Percentiles rank a stretch among this genome's conserved stretches.
Conservation (phyloP, 2,888 invertebrate species). For the Eucriotettix oculatus region DNA sequence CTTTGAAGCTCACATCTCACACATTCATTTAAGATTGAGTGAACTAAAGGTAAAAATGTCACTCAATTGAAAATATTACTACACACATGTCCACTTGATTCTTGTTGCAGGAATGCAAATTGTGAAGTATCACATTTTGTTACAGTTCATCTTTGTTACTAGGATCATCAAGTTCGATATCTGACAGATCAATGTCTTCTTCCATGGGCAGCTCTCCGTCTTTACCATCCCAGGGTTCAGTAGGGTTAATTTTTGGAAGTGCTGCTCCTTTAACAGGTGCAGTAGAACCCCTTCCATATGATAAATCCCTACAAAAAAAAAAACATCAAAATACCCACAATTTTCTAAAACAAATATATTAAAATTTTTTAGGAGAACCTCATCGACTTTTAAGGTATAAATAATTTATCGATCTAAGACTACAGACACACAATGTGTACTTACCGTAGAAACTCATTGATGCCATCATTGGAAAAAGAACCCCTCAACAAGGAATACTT, state of each 20-base stretch:
- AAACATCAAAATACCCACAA: neutral
- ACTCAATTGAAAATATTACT: too few species aligned
- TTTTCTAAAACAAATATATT: neutral
- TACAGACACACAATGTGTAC: neutral
- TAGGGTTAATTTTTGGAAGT: slow-evolving; percentile 50
- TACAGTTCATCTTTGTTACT: slow-evolving; percentile 11
- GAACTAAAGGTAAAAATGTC: too few species aligned
- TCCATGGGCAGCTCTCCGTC: slow-evolving; percentile 73
- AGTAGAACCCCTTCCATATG: slow-evolving; percentile 84
- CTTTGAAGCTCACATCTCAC: too few species aligned
- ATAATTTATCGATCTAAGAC: neutral
- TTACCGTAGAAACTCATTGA: slow-evolving; percentile 73
- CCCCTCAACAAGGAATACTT: slow-evolving; percentile 87
- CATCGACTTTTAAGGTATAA: neutral
- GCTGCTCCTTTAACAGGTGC: slow-evolving; percentile 69
- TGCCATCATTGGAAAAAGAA: slow-evolving; percentile 86
- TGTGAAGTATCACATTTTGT: neutral
- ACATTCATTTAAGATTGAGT: too few species aligned
- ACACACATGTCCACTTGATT: too few species aligned
- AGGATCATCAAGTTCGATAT: slow-evolving; percentile 53
- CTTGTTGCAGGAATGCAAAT: too few species aligned
- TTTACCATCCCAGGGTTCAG: slow-evolving; percentile 85
- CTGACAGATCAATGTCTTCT: slow-evolving; percentile 85
- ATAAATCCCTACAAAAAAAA: slow-evolving; percentile 49
- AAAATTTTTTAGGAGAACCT: neutral